Percentiles rank a stretch among this genome's conserved stretches.
Evolutionary conservation across 2,113 vertebrate genomes (phyloP).

Genomic region (Helogale parvula): DNA sequence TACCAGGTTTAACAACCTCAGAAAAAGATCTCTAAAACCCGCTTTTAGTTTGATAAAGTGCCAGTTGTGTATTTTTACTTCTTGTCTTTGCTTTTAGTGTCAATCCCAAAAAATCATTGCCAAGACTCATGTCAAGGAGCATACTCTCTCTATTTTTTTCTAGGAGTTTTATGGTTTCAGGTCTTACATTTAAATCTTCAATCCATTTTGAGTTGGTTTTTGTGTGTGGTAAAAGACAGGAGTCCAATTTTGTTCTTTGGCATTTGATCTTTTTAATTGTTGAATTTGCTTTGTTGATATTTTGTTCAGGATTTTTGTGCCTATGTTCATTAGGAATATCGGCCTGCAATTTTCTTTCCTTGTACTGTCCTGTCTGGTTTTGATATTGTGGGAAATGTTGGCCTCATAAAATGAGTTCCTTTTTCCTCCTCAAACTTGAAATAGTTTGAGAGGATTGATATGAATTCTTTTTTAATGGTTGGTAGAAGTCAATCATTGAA

Average conservation of each 20-base stretch:
- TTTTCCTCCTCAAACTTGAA: not conserved
- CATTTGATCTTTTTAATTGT: not conserved
- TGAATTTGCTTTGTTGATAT: not conserved
- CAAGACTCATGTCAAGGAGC: not conserved
- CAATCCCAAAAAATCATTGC: not conserved
- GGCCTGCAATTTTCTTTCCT: not conserved
- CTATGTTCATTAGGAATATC: not conserved
- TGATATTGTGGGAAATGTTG: not conserved
- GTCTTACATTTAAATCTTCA: not conserved
- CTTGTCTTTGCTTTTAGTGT: not conserved
- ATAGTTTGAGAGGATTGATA: not conserved
- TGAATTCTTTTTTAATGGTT: not conserved
- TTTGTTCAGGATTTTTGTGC: not conserved
- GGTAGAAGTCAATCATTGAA: not conserved
- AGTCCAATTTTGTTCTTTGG: not conserved
- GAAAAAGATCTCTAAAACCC: not conserved
- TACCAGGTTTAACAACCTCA: not conserved
- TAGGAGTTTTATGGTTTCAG: not conserved
- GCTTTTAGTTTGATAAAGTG: not conserved
- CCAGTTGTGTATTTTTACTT: not conserved
- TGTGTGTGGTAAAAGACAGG: not conserved
- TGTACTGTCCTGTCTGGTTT: not conserved
- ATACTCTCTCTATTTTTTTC: not conserved
- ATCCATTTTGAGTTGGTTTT: not conserved
- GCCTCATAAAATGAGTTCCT: not conserved